Evolutionary conservation across 2,888 invertebrate genomes (phyloP), one percentile per base, ranked within the genome.

Genomic region (Melolontha melolontha): DNA sequence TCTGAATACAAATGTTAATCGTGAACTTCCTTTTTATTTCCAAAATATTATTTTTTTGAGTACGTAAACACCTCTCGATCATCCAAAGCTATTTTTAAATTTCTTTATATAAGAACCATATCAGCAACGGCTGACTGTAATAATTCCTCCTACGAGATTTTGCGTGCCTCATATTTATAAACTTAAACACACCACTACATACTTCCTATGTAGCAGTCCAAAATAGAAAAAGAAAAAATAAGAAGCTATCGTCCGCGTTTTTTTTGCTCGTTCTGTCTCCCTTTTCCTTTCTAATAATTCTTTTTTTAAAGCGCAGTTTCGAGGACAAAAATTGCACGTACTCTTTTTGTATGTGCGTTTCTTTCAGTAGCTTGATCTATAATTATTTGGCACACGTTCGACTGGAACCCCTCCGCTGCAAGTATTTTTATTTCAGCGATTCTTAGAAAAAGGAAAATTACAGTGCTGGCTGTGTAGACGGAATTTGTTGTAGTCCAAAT

Each of bases 241-340:
- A 29, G 17, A n/a, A 34, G 14, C 59, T 11, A n/a, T 40, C 41
- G 44, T 41, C 41, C 8, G 55, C 7, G 1, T 34, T 44, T 5
- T 11, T 29, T 29, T 4, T 29, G 16, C 47, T 62, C 17, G 1
- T 10, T 47, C 16, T 16, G 27, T 42, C 12, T 27, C 2, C 16
- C 2, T 29, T 29, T 34, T 41, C 14, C n/a, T 34, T 34, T 47
- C 47, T 11, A 34, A 47, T 34, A 40, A 34, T 34, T 62, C 42
- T 39, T 62, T 62, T 52, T 52, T 52, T 52, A 52, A 62, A 62
- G 47, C 59, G 59, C 59, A 62, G 59, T 62, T 62, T 62, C 12
- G 59, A 44, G 16, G 11, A 16, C 59, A 44, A 62, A 47, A 62
- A 62, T 62, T 62, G 59, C 59, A 62, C 59, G 47, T 11, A 11